Conservation (phyloP, 2,113 vertebrate species). For the Cyrtonyx montezumae region DNA sequence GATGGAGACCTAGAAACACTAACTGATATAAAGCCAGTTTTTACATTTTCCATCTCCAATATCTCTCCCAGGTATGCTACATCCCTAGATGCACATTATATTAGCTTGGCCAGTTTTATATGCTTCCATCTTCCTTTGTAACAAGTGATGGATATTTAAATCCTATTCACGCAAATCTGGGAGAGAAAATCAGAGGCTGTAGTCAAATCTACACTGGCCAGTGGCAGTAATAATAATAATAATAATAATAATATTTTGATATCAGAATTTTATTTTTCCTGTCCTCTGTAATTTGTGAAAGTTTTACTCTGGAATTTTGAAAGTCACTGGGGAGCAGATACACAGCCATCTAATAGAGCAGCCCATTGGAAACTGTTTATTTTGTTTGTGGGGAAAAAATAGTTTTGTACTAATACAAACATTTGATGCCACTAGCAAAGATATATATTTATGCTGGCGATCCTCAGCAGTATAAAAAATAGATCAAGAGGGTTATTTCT, state of each 20-base stretch:
- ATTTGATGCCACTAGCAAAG: neutral
- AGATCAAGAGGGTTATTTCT: neutral
- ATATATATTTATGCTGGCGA: neutral
- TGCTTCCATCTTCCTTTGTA: neutral
- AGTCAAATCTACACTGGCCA: neutral
- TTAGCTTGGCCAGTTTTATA: neutral
- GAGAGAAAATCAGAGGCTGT: neutral
- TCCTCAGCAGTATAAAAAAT: slow-evolving; percentile 42
- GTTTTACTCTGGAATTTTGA: neutral
- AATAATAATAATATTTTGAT: neutral
- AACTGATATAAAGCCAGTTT: neutral
- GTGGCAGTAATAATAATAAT: neutral
- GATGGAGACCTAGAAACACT: neutral
- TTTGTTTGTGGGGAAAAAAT: neutral
- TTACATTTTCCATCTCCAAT: neutral
- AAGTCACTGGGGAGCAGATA: neutral
- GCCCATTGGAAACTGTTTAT: neutral
- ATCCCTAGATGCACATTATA: neutral
- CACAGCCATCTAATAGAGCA: neutral
- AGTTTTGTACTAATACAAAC: neutral
- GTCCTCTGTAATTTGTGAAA: neutral
- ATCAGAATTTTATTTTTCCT: neutral
- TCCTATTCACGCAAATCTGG: neutral
- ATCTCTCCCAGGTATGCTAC: neutral
- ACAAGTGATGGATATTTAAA: neutral